These are phyloP conservation scores for Sebastes trivittatus DNA, from an alignment of 2,797 vertebrate genomes.

Conservation along the genomic window DNA sequence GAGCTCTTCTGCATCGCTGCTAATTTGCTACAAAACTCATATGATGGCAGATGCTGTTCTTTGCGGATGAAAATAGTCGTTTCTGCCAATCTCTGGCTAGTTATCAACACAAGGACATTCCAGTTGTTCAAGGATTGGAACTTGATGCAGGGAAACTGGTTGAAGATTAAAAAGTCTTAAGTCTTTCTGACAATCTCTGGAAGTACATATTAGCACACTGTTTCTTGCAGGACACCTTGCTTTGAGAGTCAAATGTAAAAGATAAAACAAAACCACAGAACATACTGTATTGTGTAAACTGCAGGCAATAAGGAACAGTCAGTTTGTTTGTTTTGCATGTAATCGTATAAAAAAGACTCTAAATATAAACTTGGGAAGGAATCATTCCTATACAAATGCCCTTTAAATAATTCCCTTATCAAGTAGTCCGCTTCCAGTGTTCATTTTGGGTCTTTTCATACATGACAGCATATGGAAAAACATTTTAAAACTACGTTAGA, in stretches of 20 bases:
- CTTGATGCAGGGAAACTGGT: slow-evolving; percentile 12
- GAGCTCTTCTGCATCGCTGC: slow-evolving; percentile 53
- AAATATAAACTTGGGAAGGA: not conserved
- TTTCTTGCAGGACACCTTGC: not conserved
- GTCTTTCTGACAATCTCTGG: slow-evolving; percentile 1
- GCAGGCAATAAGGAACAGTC: not conserved
- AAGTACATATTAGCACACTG: not conserved
- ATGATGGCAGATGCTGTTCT: not conserved
- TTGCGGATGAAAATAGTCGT: not conserved
- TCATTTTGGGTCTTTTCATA: no score
- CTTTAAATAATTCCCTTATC: no score
- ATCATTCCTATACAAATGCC: no score
- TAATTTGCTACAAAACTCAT: slow-evolving; percentile 43
- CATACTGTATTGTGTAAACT: not conserved
- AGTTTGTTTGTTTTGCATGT: not conserved
- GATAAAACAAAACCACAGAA: not conserved
- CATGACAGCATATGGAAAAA: no score
- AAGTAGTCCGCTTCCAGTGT: no score
- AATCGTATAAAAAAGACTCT: not conserved
- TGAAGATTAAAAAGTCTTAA: not conserved
- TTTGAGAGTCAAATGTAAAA: not conserved
- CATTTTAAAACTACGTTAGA: no score
- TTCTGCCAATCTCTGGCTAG: slow-evolving; percentile 10
- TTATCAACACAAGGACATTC: not conserved
- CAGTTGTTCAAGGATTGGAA: slow-evolving; percentile 18